Conservation (phyloP, 2,888 invertebrate species). For the Acanthoscelides obtectus region DNA sequence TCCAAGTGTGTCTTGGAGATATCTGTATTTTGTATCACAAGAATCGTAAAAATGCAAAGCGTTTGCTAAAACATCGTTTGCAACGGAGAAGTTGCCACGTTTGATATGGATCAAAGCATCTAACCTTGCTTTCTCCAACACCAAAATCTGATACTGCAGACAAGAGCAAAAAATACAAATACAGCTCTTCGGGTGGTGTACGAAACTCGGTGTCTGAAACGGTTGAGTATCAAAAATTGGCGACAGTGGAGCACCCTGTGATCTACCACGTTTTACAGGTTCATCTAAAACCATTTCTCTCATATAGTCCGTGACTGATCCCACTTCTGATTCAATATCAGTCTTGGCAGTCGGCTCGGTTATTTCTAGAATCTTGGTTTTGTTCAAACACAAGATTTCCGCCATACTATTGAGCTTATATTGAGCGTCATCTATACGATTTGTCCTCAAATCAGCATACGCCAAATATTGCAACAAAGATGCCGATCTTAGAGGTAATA, state of each 20-base stretch:
- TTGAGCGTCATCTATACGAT: conserved; percentile 33
- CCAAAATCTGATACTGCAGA: conserved; percentile 30
- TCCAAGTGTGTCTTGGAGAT: conserved; percentile 5
- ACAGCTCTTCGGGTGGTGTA: conserved; percentile 27
- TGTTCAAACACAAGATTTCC: conserved; percentile 30
- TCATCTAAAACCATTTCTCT: conserved; percentile 19
- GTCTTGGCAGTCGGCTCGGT: background rate
- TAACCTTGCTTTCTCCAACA: conserved; percentile 26
- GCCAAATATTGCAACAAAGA: conserved; percentile 33
- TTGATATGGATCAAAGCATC: conserved; percentile 29
- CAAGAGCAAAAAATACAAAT: conserved; percentile 33
- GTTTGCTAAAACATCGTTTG: conserved; percentile 22
- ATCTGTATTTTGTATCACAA: conserved; percentile 15
- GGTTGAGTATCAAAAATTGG: conserved; percentile 22
- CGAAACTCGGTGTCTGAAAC: conserved; percentile 28
- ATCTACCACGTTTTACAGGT: conserved; percentile 20
- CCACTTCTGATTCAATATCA: conserved; percentile 11
- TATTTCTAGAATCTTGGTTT: conserved; percentile 4
- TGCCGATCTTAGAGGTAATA: conserved; percentile 34
- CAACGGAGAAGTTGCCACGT: conserved; percentile 16
- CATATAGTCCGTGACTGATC: conserved; percentile 10
- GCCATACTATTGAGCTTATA: conserved; percentile 34
- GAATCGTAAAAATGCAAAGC: conserved; percentile 24
- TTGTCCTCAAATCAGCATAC: conserved; percentile 33
- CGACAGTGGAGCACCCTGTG: conserved; percentile 29